phyloP scores from a whole-genome alignment of 2,113 vertebrate species.

The Hippopotamus amphibius region DNA sequence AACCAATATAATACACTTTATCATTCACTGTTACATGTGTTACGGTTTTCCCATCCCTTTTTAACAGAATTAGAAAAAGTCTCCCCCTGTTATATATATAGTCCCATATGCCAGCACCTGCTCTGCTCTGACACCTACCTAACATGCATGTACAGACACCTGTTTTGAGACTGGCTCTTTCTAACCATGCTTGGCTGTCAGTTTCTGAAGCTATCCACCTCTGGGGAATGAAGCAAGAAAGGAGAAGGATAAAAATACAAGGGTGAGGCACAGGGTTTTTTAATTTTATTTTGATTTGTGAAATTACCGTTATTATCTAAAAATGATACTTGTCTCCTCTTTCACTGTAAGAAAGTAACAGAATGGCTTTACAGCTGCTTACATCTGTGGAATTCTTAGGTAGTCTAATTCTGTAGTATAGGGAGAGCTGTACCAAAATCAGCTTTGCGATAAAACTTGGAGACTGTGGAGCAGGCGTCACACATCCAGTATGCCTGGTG shows the following conservation, averaged over 20 bases:
- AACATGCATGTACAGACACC: not conserved
- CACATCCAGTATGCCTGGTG: not conserved
- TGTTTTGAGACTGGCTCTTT: not conserved
- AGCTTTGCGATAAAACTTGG: not conserved
- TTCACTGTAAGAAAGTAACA: not conserved
- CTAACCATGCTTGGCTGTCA: not conserved
- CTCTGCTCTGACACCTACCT: not conserved
- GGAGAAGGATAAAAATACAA: not conserved
- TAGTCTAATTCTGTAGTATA: not conserved
- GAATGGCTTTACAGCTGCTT: not conserved
- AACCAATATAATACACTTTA: not conserved
- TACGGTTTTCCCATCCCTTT: not conserved
- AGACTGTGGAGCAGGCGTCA: not conserved
- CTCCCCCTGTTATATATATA: too few species aligned
- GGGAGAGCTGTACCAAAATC: not conserved
- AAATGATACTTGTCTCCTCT: not conserved
- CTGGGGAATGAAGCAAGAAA: not conserved
- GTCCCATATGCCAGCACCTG: not conserved
- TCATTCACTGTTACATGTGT: not conserved
- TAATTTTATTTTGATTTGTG: constrained; percentile 26
- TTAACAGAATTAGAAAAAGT: not conserved
- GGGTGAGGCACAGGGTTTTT: not conserved
- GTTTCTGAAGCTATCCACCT: not conserved
- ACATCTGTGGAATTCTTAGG: not conserved
- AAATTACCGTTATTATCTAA: not conserved